Base-by-base conservation (phyloP, 2,797 vertebrate genomes). In the Schizopygopsis malacanthus region DNA sequence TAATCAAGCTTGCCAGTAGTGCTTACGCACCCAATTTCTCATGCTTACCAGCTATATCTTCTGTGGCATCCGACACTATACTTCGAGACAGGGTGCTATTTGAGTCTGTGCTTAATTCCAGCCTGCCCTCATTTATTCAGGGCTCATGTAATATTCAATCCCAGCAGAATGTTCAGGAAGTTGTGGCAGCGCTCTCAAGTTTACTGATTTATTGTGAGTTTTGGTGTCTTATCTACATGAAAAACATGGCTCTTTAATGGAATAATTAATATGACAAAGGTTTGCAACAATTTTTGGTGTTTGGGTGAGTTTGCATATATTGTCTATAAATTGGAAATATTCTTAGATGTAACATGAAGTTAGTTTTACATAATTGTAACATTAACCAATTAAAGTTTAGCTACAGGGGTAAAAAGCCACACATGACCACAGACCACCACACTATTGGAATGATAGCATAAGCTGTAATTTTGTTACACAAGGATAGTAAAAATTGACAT, bases 131-230 rank as follows among this genome's bases (percentile, higher is more conserved):
- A 93, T 94, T 94, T 93, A 92, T 77, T 92, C 92, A 84, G 86
- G 54, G 37, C 71, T 90, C 83, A 94, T 94, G 92, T 88, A 91
- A 93, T 93, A 95, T 94, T 94, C 90, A 94, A 92, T 88, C 83
- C 87, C 83, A 89, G 92, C 92, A 87, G 87, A 92, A 89, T 93
- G 91, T 92, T 94, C 91, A 93, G 92, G 90, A 92, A 93, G 92
- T 93, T 91, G 87, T 92, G 92, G 91, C 90, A 90, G 90, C 92
- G 89, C 79, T 92, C 90, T 93, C 93, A 92, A 89, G 91, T 93
- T 92, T 93, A 94, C 92, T 94, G 90, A 93, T 91, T 92, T 93
- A 92, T 93, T 93, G 90, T 91, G 92, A 72, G 89, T 91, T 92
- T 92, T 92, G 87, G 92, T 93, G 92, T 93, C 94, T 90, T 91